Evolutionary conservation across 2,797 vertebrate genomes (phyloP), one percentile per base, ranked within the genome.

Genomic region (Gymnocypris eckloni): DNA sequence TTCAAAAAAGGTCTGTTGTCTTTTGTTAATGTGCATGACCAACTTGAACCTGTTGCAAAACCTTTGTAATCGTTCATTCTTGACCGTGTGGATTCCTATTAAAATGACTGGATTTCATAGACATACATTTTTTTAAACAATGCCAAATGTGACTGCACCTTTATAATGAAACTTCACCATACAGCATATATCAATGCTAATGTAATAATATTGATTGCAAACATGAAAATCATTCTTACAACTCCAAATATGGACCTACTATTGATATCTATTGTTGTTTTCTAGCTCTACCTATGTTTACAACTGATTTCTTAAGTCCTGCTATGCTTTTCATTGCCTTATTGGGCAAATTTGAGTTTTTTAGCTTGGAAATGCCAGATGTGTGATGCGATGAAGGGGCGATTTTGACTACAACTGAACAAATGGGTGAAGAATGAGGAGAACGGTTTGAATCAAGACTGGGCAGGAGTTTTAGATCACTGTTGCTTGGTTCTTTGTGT

Each of bases 401-500:
- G 6, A 66, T 86, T 81, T 56, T 59, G 81, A 69, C 22, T 50
- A 20, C 72, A 70, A 37, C 50, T 43, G 59, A 85, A 76, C 52
- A 67, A 79, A 80, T 61, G 54, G 16, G 4, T 73, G 41, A 41
- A 37, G 56, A 52, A 83, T 80, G 82, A 79, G 79, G 59, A 83
- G 70, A 81, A 56, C 25, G 56, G 25, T 67, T 73, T 70, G 54
- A 61, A 22, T 48, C 33, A 43, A 66, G 7, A 39, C 48, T 52
- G 72, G 69, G 43, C 71, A 54, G 43, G 77, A 79, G 72, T 69
- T 85, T 84, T 79, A 88, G 39, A 85, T 56, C 59, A 77, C 83
- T n/a, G 75, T 80, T 18, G 79, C 88, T 78, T 87, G 86, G 48
- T 75, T 85, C 50, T 71, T 85, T 89, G 82, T 39, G 7, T 86